Conservation (phyloP, 2,797 vertebrate genomes). For the Melanotaenia nigrans region DNA sequence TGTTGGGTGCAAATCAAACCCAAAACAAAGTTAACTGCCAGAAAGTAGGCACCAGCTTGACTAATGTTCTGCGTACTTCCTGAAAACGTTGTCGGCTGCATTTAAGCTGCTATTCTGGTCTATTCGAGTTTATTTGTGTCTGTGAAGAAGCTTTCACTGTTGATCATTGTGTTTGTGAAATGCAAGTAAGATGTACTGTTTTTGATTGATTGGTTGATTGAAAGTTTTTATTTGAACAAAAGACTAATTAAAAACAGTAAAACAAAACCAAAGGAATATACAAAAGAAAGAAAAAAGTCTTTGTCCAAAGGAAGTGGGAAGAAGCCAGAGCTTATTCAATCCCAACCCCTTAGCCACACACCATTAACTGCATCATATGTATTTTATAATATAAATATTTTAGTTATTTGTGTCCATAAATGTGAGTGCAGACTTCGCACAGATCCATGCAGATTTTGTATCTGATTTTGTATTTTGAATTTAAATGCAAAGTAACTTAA, state of each 20-base stretch:
- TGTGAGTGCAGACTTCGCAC: neutral
- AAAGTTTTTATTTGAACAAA: too few relatives aligned
- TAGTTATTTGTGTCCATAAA: neutral
- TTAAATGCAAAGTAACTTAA: neutral
- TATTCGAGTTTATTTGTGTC: constrained; percentile 54
- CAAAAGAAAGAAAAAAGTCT: too few relatives aligned
- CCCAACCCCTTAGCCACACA: too few relatives aligned
- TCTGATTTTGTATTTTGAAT: neutral
- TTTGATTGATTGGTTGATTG: too few relatives aligned
- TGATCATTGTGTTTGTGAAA: neutral
- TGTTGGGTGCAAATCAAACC: constrained; percentile 70
- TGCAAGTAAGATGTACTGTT: neutral
- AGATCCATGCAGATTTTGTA: too few relatives aligned
- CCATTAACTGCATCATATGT: too few relatives aligned
- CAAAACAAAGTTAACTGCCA: constrained; percentile 52
- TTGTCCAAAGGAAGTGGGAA: too few relatives aligned
- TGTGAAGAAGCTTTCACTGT: neutral
- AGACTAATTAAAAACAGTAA: too few relatives aligned
- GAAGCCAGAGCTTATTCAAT: too few relatives aligned
- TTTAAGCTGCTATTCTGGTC: constrained; percentile 63
- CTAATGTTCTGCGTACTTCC: constrained; percentile 72
- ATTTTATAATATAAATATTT: too few relatives aligned
- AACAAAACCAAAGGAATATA: too few relatives aligned
- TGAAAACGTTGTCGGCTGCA: constrained; percentile 62
- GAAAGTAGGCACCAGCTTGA: constrained; percentile 63